Evolutionary conservation across 2,113 vertebrate genomes (phyloP).

Genomic region (Calyptommatus sinebrachiatus): DNA sequence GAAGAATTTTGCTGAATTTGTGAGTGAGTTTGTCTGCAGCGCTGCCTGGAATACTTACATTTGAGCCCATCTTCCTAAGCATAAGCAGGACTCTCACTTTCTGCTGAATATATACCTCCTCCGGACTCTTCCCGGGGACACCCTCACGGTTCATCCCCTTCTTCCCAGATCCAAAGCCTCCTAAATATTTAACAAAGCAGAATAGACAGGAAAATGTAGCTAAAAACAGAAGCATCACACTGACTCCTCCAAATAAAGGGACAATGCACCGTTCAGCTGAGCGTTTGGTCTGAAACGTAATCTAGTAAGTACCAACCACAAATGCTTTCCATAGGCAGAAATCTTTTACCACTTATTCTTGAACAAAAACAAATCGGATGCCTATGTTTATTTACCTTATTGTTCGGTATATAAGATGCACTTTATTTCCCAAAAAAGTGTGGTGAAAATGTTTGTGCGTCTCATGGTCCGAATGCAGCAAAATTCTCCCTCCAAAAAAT

Average conservation of each 20-base stretch:
- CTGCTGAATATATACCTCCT: slow-evolving; percentile 98
- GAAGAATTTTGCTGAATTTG: background rate
- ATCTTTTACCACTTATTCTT: background rate
- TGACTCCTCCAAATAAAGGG: background rate
- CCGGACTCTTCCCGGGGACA: slow-evolving; percentile 95
- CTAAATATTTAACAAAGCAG: slow-evolving; percentile 40
- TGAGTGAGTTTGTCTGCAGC: background rate
- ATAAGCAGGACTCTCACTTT: slow-evolving; percentile 98
- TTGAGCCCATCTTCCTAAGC: slow-evolving; percentile 99
- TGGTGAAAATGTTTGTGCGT: no score
- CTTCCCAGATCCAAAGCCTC: slow-evolving; percentile 84
- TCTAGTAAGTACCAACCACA: background rate
- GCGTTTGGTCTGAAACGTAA: background rate
- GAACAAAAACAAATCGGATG: background rate
- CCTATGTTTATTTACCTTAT: no score
- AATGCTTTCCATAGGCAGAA: background rate
- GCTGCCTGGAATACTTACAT: slow-evolving; percentile 77
- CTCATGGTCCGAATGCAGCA: no score
- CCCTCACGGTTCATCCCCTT: slow-evolving; percentile 98
- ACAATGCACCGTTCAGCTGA: background rate
- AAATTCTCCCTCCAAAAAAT: no score
- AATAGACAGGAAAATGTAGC: background rate
- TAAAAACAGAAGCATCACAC: background rate
- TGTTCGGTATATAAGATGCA: no score
- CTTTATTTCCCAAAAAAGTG: no score